A percentile compares a stretch with the other conserved stretches of the same genome.
Evolutionary conservation across 2,797 vertebrate species (phyloP).

Genomic region (Enteromius viviparus): DNA sequence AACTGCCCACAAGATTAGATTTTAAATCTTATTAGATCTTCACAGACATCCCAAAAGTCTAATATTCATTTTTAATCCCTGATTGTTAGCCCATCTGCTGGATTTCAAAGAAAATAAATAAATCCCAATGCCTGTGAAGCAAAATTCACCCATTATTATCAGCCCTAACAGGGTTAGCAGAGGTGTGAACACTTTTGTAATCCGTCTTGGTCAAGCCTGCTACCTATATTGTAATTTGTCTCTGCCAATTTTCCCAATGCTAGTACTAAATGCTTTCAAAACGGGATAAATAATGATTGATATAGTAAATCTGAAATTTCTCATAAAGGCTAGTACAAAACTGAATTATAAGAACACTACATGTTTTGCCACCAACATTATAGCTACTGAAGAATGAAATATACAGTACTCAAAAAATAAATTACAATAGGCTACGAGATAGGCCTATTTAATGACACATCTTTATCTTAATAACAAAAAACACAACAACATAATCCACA

Average conservation of each 20-base stretch:
- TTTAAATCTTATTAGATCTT: not conserved
- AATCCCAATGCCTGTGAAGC: not conserved
- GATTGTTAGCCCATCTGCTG: slow-evolving; percentile 5
- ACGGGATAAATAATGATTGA: not conserved
- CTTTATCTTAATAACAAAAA: not conserved
- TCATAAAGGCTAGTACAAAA: not conserved
- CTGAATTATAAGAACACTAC: not conserved
- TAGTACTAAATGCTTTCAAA: not conserved
- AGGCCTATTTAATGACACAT: not conserved
- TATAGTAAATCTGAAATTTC: not conserved
- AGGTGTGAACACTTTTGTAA: slow-evolving; percentile 3
- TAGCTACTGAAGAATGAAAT: not conserved
- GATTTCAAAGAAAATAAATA: not conserved
- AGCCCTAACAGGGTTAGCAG: not conserved
- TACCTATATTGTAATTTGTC: not conserved
- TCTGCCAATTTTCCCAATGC: not conserved
- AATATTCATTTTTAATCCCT: slow-evolving; percentile 9
- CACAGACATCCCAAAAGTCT: not conserved
- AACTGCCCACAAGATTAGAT: slow-evolving; percentile 13
- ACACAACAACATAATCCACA: not conserved
- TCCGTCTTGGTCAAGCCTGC: slow-evolving; percentile 14
- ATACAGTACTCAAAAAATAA: not conserved
- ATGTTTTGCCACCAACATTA: not conserved
- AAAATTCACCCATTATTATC: not conserved
- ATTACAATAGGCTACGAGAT: not conserved